These are phyloP conservation scores for Gallinago nigripennis DNA, from an alignment of 2,797 vertebrate genomes.

Conservation along the genomic window DNA sequence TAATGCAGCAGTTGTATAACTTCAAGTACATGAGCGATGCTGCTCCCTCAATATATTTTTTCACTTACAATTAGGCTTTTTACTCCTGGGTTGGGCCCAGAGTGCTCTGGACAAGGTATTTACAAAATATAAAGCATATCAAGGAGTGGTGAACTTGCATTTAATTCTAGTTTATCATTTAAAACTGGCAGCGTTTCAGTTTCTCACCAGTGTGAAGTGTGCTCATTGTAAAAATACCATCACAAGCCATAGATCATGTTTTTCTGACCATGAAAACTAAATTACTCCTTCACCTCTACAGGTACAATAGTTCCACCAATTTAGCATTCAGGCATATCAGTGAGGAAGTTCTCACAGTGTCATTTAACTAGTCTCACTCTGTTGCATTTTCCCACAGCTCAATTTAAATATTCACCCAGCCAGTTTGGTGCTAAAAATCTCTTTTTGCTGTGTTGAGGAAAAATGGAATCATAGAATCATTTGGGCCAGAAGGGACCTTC, in stretches of 20 bases:
- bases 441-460: neutral
- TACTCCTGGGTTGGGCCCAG: neutral
- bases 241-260: neutral
- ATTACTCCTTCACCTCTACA: neutral
- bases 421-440: neutral
- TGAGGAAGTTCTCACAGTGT: slow-evolving; percentile 59
- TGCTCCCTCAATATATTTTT: neutral
- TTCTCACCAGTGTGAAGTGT: neutral
- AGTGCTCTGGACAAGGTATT: neutral
- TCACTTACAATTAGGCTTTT: neutral
- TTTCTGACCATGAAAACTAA: slow-evolving; percentile 17
- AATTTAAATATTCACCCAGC: neutral
- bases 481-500: no score
- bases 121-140: neutral
- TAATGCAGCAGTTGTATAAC: neutral
- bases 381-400: slow-evolving; percentile 57
- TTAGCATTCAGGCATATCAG: neutral
- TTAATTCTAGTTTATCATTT: neutral
- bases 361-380: slow-evolving; percentile 49
- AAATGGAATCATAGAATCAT: neutral
- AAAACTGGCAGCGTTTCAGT: neutral
- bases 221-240: neutral
- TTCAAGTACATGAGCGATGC: neutral
- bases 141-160: neutral
- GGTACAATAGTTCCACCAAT: slow-evolving; percentile 25